Conservation (phyloP, 2,888 invertebrate species). For the Megastigmus dorsalis region DNA sequence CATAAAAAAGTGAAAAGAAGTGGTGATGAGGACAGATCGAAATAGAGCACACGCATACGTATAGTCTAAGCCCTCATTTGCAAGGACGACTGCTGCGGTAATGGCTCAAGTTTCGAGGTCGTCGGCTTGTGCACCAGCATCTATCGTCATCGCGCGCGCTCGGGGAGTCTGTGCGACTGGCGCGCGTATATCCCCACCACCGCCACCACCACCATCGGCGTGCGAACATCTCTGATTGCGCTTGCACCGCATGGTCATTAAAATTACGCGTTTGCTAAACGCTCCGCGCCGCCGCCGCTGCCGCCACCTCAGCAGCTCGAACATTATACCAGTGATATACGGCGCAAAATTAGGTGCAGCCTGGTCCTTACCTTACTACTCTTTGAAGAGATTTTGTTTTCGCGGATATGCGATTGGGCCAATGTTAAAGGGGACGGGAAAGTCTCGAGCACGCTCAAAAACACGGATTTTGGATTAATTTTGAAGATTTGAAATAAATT, state of each 20-base stretch:
- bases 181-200: too few relatives aligned
- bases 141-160: slow-evolving; percentile 21
- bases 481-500: too few relatives aligned
- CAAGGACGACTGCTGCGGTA: slow-evolving; percentile 49
- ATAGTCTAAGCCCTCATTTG: slow-evolving; percentile 4
- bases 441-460: too few relatives aligned
- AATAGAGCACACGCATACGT: not conserved
- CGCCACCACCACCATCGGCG: too few relatives aligned
- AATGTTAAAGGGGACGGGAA: too few relatives aligned
- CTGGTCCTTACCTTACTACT: not conserved
- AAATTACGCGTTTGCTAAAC: slow-evolving; percentile 46
- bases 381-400: not conserved
- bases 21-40: not conserved
- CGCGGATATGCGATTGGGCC: too few relatives aligned
- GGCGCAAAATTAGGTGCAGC: slow-evolving; percentile 36
- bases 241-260: slow-evolving; percentile 31
- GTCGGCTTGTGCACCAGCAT: slow-evolving; percentile 31
- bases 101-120: slow-evolving; percentile 59
- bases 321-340: slow-evolving; percentile 31
- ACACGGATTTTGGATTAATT: too few relatives aligned
- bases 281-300: slow-evolving; percentile 16
- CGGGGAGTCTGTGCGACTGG: not conserved
- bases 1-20: not conserved
- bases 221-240: slow-evolving; percentile 40
- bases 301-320: too few relatives aligned